Base-by-base conservation (phyloP, 2,113 vertebrate genomes). In the Solea solea region DNA sequence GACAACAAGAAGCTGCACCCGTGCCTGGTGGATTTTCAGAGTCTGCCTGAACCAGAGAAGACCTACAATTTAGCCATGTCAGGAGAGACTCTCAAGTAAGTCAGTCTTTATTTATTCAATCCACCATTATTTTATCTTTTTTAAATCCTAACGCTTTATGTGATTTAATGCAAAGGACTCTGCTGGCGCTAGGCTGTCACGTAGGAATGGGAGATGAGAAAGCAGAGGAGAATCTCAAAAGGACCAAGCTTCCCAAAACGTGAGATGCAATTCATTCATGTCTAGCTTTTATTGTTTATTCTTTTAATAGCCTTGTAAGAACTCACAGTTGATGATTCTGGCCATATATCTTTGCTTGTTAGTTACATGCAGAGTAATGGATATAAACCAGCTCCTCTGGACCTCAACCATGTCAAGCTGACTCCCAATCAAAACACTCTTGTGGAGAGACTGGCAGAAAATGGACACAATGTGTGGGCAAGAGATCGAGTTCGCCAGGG, bases 11-110 rank as follows among this genome's bases (percentile, higher is more conserved):
- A 95, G 75, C 90, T 97, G 53, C 96, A 97, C 63, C 96, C 96
- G 0, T 97, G 96, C 69, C 93, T 97, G 28, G 92, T 97, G 67
- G 93, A 96, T 83, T 97, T 97, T 84, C 94, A 95, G 78, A 94
- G 92, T 83, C 91, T 97, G 0, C 96, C 96, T 0, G 96, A 97
- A 54, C 95, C 96, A 0, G 96, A 97, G 91, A 94, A 94, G 87
- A 97, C 95, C 83, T 97, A 97, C 86, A 97, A 97, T 77, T 90
- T 97, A 73, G 95, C 96, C 68, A 97, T 97, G 96, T 97, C 96
- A 0, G 96, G 96, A 64, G 96, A 97, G 85, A 97, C 96, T 0
- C 94, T 97, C 45, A 97, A 97, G 96, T 97, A 89, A 86, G 95
- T 80, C 11, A 40, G 2, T 34, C 25, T 59, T 74, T 7, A 7